A percentile compares a stretch with the other conserved stretches of the same genome.
Conservation (phyloP, 1,140 invertebrate species). For the Drosophila jambulina region DNA sequence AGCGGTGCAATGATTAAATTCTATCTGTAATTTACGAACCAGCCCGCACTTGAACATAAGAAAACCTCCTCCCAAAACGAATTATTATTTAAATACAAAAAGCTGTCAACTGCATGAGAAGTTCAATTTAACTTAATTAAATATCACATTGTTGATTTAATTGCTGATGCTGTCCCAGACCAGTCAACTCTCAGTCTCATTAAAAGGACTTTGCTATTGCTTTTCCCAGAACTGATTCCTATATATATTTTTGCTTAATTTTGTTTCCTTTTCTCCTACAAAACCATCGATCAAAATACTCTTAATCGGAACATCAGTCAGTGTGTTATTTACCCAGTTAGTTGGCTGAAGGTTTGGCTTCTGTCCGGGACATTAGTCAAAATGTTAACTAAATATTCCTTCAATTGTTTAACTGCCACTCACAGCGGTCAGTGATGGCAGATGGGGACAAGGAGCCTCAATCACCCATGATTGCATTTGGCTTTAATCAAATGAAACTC, state of each 20-base stretch:
- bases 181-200: neutral
- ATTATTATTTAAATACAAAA: neutral
- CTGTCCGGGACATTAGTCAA: slow-evolving; percentile 32
- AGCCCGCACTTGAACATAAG: no score
- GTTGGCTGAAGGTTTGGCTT: slow-evolving; percentile 15
- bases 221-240: slow-evolving; percentile 3
- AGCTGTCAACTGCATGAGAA: neutral
- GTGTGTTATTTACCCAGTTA: slow-evolving; percentile 7
- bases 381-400: slow-evolving; percentile 38
- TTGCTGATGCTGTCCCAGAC: neutral
- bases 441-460: neutral
- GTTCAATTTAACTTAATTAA: neutral
- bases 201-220: neutral
- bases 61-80: no score
- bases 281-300: slow-evolving; percentile 33
- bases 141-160: neutral
- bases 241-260: neutral
- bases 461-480: slow-evolving; percentile 18
- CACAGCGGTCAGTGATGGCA: slow-evolving; percentile 33
- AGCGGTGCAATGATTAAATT: no score
- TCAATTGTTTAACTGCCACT: slow-evolving; percentile 42
- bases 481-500: slow-evolving; percentile 15
- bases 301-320: slow-evolving; percentile 20
- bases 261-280: neutral
- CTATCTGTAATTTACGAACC: no score